Conservation (phyloP, 2,797 vertebrate species). For the Parauchenoglanis ngamensis region DNA sequence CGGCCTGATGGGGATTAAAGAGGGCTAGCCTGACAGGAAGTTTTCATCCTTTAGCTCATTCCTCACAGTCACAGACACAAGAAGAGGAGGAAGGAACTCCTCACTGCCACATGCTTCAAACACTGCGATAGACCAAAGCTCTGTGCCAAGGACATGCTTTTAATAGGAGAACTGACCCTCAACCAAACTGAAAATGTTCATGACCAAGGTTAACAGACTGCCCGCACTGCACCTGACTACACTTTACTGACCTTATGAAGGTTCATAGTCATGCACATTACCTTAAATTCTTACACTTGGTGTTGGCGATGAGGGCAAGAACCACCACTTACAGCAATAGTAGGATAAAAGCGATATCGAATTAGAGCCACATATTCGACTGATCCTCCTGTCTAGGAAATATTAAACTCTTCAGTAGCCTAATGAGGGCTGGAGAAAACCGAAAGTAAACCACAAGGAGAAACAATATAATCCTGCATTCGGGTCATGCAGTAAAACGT, state of each 20-base stretch:
- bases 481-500: not conserved
- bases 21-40: slow-evolving; percentile 43
- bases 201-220: not conserved
- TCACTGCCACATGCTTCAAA: slow-evolving; percentile 3
- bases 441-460: not conserved
- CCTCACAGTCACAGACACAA: slow-evolving; percentile 23
- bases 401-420: not conserved
- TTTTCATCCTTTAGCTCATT: slow-evolving; percentile 43
- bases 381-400: not conserved
- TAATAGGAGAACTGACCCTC: not conserved
- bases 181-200: slow-evolving; percentile 7
- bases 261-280: slow-evolving; percentile 14
- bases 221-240: not conserved
- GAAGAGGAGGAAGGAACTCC: slow-evolving; percentile 33
- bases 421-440: not conserved
- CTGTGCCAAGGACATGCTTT: slow-evolving; percentile 1
- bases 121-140: not conserved
- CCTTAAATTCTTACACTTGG: not conserved
- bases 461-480: not conserved
- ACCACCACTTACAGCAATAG: not conserved
- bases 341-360: not conserved
- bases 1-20: slow-evolving; percentile 36
- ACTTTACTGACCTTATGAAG: not conserved
- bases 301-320: not conserved
- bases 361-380: not conserved